Evolutionary conservation across 1,140 invertebrate genomes (phyloP), one percentile per base, ranked within the genome.

Genomic region (Oryzaephilus surinamensis): DNA sequence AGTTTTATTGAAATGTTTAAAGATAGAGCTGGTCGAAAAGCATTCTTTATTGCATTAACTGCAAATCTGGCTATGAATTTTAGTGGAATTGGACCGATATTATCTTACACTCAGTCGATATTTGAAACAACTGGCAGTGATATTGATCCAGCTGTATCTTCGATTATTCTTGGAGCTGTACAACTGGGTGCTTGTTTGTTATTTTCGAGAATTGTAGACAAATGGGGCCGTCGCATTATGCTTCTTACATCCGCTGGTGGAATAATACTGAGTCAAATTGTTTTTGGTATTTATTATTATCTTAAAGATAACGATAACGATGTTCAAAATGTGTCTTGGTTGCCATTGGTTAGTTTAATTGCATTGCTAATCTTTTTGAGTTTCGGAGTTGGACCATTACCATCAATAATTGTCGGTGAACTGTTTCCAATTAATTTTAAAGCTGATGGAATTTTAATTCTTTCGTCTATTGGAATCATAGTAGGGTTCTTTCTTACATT

Each of bases 401-500:
- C 85, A 0, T 89, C 85, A 84, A 73, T 84, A 1, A 71, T 92
- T 19, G 78, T 87, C 69, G 79, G 77, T 2, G 84, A 92, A 60
- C 72, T 90, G 46, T 84, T 89, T 47, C 75, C 87, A 1, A 65
- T 76, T 0, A 76, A 79, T 45, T 74, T 85, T 2, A 81, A 84
- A 53, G 76, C 81, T n/a, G n/a, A n/a, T n/a, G 0, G 61, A 73
- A 2, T 84, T 82, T 1, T 77, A 79, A 1, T 73, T 81, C 0
- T 65, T 88, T 4, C 78, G 80, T 0, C 76, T 84, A 0, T 73
- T n/a, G 73, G 21, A 68, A 77, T 32, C 88, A 82, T 51, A 92
- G 88, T 86, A 51, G 79, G 76, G 1, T 93, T 92, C 58, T 39
- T 90, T n/a, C 71, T 90, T 6, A 88, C 85, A 1, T 78, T 79